A percentile compares a stretch with the other conserved stretches of the same genome.
Evolutionary conservation across 2,113 vertebrate species (phyloP).

Genomic region (Pelusios castaneus): DNA sequence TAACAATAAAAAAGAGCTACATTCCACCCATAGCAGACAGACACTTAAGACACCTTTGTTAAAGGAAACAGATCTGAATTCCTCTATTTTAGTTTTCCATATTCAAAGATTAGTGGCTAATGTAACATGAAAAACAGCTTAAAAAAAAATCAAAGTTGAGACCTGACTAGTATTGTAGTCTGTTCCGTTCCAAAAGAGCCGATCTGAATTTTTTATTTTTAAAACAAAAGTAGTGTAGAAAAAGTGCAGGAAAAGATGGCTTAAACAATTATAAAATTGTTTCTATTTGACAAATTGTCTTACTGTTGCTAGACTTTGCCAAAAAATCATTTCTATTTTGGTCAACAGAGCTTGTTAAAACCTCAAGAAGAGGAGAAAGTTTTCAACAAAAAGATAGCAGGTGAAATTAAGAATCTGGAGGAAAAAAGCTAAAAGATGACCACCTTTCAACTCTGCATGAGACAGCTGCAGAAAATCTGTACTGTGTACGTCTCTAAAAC

Average conservation of each 20-base stretch:
- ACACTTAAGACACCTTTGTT: not conserved
- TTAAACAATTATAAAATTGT: not conserved
- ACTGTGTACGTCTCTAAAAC: not conserved
- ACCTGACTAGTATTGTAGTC: not conserved
- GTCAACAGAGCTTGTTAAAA: not conserved
- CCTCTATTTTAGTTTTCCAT: not conserved
- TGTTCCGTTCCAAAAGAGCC: not conserved
- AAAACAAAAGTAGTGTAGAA: slow-evolving; percentile 18
- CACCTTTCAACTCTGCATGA: not conserved
- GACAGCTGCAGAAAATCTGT: not conserved
- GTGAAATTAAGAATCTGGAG: not conserved
- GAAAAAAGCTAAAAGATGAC: not conserved
- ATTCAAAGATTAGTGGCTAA: not conserved
- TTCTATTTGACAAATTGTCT: not conserved
- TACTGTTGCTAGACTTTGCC: not conserved
- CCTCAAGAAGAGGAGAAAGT: not conserved
- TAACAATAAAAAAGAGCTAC: not conserved
- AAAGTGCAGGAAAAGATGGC: not conserved
- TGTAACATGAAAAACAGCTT: not conserved
- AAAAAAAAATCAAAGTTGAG: not conserved
- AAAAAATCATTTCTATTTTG: not conserved
- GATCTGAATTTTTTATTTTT: not conserved
- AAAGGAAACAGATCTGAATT: not conserved
- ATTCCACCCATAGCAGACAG: not conserved
- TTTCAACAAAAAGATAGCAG: not conserved